Evolutionary conservation across 2,888 invertebrate species (phyloP), one percentile per base, ranked within the genome.

Genomic region (Ennomos quercinarius): DNA sequence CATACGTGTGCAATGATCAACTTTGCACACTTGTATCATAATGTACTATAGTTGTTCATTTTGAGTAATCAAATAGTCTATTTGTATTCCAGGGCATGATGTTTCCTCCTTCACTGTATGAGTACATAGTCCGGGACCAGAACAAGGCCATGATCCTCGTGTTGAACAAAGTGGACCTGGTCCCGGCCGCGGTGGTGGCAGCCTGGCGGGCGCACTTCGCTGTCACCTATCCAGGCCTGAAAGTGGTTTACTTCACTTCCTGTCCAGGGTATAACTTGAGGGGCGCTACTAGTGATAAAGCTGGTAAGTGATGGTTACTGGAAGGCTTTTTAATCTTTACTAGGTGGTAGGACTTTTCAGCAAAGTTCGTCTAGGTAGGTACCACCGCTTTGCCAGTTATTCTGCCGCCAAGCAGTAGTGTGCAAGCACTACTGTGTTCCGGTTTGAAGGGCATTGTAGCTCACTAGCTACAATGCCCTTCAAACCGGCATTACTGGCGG

Each of bases 81-180:
- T 55, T 53, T 37, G 8, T 6, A 47, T 68, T 86, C 35, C 83
- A 95, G 95, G 95, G 94, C 0, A 89, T 96, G 78, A 96, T 98
- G 95, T 98, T 99, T 83, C 98, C 99, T 0, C 98, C 98, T 0
- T 96, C 96, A 2, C 91, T 99, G 0, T 98, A 98, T 81, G 88
- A 95, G 9, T 96, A 97, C 80, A 94, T 98, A 8, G 95, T 95
- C 0, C 93, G 95, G 2, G 94, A 94, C 0, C 87, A 97, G 47
- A 94, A 95, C n/a, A 98, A 98, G 81, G 94, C 96, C 44, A 96
- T 98, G 87, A 96, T 99, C 63, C 80, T 99, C 10, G 95, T 99
- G 0, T 84, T 99, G 9, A 99, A 99, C 86, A 99, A 99, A 93
- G 95, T 98, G 39, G 99, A 99, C 87, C 86, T 99, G 66, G 97